Base-by-base conservation (phyloP, 2,888 invertebrate genomes). In the Myopa testacea region DNA sequence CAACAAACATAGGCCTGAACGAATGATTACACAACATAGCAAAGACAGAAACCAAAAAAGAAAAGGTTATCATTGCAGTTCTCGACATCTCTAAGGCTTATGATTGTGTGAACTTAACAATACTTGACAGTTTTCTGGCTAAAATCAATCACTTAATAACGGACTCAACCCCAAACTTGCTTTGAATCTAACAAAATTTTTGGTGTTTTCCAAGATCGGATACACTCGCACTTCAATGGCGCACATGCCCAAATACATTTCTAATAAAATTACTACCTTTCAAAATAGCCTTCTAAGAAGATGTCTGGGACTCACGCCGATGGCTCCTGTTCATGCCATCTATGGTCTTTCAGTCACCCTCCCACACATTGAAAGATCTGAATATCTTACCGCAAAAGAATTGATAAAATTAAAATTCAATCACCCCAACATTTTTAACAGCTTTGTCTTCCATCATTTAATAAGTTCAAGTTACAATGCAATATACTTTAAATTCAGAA, bases 261-360 rank as follows among this genome's bases (percentile, higher is more conserved):
- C 34, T 12, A 68, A 68, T 1, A 75, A 68, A 55, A 38, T 75
- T 4, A 68, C 38, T 1, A 68, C 75, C n/a, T 67, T 68, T 68
- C 68, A 75, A 16, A 75, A 75, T 40, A 37, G 12, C 0, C 67
- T 26, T 14, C 26, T 75, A 12, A 67, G 68, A 12, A 52, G 55
- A 8, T 67, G 67, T n/a, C 38, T 75, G 0, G 58, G 75, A 4
- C 52, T 75, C 0, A 75, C 38, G 2, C 50, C 16, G 1, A 65
- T 67, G n/a, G 65, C 67, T 4, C 52, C 55, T 37, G 52, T 75
- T 34, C 75, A 63, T 0, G 8, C 52, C 14, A 38, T 75, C 3
- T 40, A 75, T 16, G 67, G 19, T 4, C 67, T 68, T 10, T 52
- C 74, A 4, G 16, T 12, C 19, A 62, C 34, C 1, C 14, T 62